A percentile compares a stretch with the other conserved stretches of the same genome.
phyloP scores from a whole-genome alignment of 2,113 vertebrate genomes.

The Arothron firmamentum region DNA sequence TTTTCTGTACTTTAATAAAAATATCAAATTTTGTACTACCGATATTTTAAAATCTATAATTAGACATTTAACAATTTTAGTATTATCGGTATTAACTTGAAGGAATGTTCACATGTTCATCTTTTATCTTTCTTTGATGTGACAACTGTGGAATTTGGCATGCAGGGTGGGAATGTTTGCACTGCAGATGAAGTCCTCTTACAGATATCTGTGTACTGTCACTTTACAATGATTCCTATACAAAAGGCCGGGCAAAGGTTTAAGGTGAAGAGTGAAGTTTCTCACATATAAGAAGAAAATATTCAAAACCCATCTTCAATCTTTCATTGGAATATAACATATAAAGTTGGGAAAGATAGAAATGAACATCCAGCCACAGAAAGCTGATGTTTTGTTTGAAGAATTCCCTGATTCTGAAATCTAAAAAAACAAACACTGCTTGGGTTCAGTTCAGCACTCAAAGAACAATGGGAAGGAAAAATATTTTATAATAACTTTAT shows the following conservation, averaged over 20 bases:
- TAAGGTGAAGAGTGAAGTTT: slow-evolving; percentile 15
- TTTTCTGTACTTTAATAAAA: background rate
- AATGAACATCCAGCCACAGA: too few relatives aligned
- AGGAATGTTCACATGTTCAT: slow-evolving; percentile 9
- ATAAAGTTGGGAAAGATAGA: too few relatives aligned
- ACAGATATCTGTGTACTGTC: slow-evolving; percentile 1
- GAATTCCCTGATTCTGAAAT: too few relatives aligned
- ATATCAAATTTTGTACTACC: slow-evolving; percentile 20
- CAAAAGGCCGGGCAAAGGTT: background rate
- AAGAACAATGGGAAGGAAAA: slow-evolving; percentile 56
- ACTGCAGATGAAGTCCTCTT: background rate
- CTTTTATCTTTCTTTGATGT: background rate
- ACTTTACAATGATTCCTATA: background rate
- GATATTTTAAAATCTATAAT: slow-evolving; percentile 31
- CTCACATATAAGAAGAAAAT: too few relatives aligned
- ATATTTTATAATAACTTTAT: slow-evolving; percentile 31
- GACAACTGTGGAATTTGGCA: slow-evolving; percentile 7
- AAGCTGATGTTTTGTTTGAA: too few relatives aligned
- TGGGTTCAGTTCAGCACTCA: slow-evolving; percentile 18
- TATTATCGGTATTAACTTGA: slow-evolving; percentile 38
- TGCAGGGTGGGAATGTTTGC: slow-evolving; percentile 5
- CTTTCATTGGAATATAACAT: too few relatives aligned
- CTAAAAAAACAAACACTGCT: too few relatives aligned
- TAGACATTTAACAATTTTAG: slow-evolving; percentile 30
- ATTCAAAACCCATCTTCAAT: too few relatives aligned